phyloP scores from a whole-genome alignment of 2,888 invertebrate species.

The Eupithecia tripunctaria region DNA sequence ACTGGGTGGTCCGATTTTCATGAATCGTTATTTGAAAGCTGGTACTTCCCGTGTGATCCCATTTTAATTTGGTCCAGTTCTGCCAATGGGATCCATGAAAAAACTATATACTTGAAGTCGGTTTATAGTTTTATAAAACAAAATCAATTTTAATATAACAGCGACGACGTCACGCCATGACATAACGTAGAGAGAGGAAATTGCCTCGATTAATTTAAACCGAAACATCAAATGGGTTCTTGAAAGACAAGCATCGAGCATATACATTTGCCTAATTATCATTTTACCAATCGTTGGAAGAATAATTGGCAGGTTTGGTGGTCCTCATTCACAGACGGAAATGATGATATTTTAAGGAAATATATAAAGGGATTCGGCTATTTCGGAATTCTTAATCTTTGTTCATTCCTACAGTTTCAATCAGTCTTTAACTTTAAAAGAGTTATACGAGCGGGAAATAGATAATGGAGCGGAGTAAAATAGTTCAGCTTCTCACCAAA shows the following conservation, averaged over 20 bases:
- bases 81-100: no score
- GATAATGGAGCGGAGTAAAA: not conserved
- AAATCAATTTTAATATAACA: no score
- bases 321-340: conserved; percentile 6
- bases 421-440: not conserved
- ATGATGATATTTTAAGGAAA: not conserved
- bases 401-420: not conserved
- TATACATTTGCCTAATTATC: conserved; percentile 61
- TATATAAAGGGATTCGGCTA: not conserved
- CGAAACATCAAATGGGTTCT: conserved; percentile 47
- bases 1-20: no score
- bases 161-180: conserved; percentile 20
- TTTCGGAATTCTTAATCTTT: not conserved
- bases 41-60: no score
- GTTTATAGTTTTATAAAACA: no score
- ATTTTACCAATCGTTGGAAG: conserved; percentile 55
- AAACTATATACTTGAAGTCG: no score
- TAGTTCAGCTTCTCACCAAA: not conserved
- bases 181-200: conserved; percentile 47
- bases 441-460: not conserved
- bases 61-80: no score
- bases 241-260: conserved; percentile 51
- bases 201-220: conserved; percentile 50
- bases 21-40: no score
- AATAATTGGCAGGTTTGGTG: conserved; percentile 28